Conservation (phyloP, 2,113 vertebrate genomes). For the Psophia crepitans region DNA sequence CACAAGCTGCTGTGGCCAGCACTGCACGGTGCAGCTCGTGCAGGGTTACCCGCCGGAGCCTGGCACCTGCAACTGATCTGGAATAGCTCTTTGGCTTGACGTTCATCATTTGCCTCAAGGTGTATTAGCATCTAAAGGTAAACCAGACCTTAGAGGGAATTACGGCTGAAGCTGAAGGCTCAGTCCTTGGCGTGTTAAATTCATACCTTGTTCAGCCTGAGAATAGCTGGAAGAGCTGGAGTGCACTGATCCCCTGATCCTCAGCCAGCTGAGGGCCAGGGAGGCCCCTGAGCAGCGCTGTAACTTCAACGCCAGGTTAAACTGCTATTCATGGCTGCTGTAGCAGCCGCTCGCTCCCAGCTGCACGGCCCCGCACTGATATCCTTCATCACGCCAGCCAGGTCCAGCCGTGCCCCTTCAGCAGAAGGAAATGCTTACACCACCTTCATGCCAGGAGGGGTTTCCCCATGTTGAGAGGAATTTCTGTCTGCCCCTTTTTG, state of each 20-base stretch:
- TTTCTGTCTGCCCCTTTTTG: neutral
- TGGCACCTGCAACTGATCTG: neutral
- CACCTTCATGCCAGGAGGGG: neutral
- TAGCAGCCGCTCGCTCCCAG: rapidly evolving
- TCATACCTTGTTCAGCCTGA: neutral
- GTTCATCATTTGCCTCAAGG: neutral
- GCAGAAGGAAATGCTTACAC: neutral
- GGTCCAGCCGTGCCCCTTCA: neutral
- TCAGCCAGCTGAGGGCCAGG: neutral
- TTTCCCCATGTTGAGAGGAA: neutral
- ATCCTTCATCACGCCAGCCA: neutral
- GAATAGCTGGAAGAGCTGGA: neutral
- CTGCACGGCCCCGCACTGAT: neutral
- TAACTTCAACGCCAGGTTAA: neutral
- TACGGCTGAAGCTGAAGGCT: neutral
- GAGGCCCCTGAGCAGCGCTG: neutral
- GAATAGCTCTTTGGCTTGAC: neutral
- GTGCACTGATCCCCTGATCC: neutral
- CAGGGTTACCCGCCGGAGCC: neutral
- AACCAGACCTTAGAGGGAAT: neutral
- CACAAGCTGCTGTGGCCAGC: neutral
- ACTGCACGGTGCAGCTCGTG: rapidly evolving
- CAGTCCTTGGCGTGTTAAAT: neutral
- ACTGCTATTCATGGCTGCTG: rapidly evolving
- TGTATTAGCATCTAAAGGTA: neutral